Base-by-base conservation (phyloP, 1,140 invertebrate species). In the Nautilus pompilius region DNA sequence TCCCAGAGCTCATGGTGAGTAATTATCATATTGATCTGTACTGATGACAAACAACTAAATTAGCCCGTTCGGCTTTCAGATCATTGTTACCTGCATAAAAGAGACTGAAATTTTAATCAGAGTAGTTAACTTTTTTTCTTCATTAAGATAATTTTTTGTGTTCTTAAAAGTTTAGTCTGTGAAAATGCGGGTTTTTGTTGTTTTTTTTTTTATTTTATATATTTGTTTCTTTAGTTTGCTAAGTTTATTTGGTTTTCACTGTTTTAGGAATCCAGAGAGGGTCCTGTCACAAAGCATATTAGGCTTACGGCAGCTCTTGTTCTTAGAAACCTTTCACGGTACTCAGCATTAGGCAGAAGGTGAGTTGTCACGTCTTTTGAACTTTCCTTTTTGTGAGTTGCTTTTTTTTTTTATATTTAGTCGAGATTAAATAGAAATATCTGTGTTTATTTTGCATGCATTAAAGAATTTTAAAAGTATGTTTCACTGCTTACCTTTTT, bases 281-380 rank as follows among this genome's bases (percentile, higher is more conserved):
- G 95, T 57, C 96, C 97, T 56, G 94, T 99, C 41, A 98, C 97
- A 30, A 98, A 98, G 86, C 98, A 96, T 85, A 98, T 99, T 83
- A 88, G 97, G 60, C 86, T 99, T 57, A 98, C 96, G 45, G 91
- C 95, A 70, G 93, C 95, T 70, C 87, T 99, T 46, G 97, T 98
- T 80, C 87, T 99, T 72, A 89, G 96, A 80, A 99, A 99, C 88
- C 89, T 99, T 81, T 93, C 96, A 72, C 92, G 93, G 80, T 79
- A 75, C 67, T 81, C 79, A 29, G 62, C 78, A 22, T 60, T 63
- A 22, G 79, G 78, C 74, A 89, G 93, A 87, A 91, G 91, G 94
- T 96, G 86, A 85, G 84, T 80, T 61, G 54, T 13, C 6, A 24
- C 15, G 15, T 4, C 20, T 33, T 36, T 57, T 10, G 15, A 29